Evolutionary conservation across 2,113 vertebrate species (phyloP).

Genomic region (Phycodurus eques): DNA sequence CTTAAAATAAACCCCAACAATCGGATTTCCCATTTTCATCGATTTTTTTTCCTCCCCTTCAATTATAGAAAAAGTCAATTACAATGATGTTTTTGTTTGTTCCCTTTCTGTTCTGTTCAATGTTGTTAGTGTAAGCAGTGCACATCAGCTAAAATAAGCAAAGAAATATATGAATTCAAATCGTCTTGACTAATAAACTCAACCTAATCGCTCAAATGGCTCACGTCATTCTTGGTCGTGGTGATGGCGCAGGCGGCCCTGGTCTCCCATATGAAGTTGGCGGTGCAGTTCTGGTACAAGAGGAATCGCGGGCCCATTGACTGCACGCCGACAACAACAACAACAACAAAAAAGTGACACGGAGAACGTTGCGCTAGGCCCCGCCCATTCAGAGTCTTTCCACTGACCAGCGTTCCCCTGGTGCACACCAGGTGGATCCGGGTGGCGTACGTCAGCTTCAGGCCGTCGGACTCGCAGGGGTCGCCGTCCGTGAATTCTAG

Average conservation of each 20-base stretch:
- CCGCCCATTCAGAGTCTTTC: background rate
- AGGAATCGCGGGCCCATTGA: constrained; percentile 79
- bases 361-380: background rate
- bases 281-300: constrained; percentile 81
- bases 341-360: background rate
- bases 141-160: no score
- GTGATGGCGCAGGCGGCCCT: constrained; percentile 87
- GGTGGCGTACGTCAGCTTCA: constrained; percentile 73
- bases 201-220: constrained; percentile 7
- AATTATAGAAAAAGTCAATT: no score
- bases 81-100: no score
- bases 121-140: no score
- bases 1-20: background rate
- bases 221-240: constrained; percentile 75
- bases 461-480: constrained; percentile 71
- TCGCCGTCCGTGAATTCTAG: constrained; percentile 87
- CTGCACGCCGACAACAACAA: constrained; percentile 57
- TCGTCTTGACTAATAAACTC: background rate
- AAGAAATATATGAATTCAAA: no score
- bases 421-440: constrained; percentile 86
- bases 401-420: constrained; percentile 76
- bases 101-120: no score
- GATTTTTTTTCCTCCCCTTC: no score
- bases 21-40: no score
- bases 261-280: constrained; percentile 88